Conservation (phyloP, 2,113 vertebrate species). For the Carassius auratus region DNA sequence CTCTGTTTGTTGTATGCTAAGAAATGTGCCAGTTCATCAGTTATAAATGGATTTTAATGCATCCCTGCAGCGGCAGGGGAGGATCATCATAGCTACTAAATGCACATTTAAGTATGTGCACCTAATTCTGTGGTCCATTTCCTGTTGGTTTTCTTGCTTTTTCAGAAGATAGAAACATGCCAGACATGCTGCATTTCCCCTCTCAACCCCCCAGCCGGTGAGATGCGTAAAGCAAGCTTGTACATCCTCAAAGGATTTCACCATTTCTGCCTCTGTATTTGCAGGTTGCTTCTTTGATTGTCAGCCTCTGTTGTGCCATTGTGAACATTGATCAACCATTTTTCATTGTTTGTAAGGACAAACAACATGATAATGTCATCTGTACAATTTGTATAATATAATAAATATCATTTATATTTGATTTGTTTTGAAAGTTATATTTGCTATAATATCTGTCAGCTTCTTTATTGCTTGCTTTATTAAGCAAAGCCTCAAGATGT, state of each 20-base stretch:
- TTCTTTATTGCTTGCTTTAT: not conserved
- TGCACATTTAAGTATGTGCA: constrained; percentile 20
- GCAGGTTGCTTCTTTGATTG: constrained; percentile 66
- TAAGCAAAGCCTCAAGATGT: not conserved
- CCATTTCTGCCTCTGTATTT: constrained; percentile 62
- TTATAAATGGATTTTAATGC: constrained; percentile 62
- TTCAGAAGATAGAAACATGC: constrained; percentile 43
- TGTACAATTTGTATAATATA: constrained; percentile 84
- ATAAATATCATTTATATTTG: constrained; percentile 83
- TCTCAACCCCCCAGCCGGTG: no score
- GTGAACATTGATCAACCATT: constrained; percentile 61
- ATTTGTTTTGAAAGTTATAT: constrained; percentile 66
- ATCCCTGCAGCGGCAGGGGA: constrained; percentile 58
- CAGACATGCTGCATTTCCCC: not conserved
- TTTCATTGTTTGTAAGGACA: constrained; percentile 63
- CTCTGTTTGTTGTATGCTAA: constrained; percentile 49
- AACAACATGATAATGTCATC: constrained; percentile 66
- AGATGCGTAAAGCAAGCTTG: not conserved
- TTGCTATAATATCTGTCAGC: constrained; percentile 22
- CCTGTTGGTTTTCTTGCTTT: constrained; percentile 57
- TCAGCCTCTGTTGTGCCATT: constrained; percentile 64
- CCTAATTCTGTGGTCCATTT: constrained; percentile 57
- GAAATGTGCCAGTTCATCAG: constrained; percentile 57
- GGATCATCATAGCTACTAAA: constrained; percentile 37
- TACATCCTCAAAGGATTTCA: constrained; percentile 46